Evolutionary conservation across 2,797 vertebrate species (phyloP), one percentile per base, ranked within the genome.

Genomic region (Psittacula derbiana): DNA sequence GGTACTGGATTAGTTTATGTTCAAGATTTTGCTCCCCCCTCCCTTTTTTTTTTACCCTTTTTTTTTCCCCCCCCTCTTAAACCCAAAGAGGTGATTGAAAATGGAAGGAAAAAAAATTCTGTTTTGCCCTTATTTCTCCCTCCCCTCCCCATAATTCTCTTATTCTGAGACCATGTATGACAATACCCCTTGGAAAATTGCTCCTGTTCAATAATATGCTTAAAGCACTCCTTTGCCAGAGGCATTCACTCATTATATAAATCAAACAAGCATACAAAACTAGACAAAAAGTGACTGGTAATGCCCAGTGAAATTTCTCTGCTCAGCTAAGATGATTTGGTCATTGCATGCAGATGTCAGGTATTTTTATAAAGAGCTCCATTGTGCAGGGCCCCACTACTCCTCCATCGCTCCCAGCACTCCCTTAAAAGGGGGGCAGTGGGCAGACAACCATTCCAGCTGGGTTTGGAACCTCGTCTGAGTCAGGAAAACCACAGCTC

Each of bases 401-500:
- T 97, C 96, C 97, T 97, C 97, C 96, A 92, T 96, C 16, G 96
- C 98, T 98, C 97, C 96, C 95, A 97, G 97, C 96, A 94, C 96
- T 98, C 98, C 97, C 96, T 86, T 55, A 91, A 96, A 96, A 96
- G 96, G 95, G 93, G 96, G 81, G 86, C 0, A 25, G 90, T 91
- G 92, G 95, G 95, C 92, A 92, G 93, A 98, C 97, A 98, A 98
- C 98, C 98, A 98, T 99, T 99, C 99, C 99, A 99, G 98, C 99
- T 99, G 98, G 98, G 98, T 98, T 98, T 99, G 99, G 99, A 99
- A 99, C 98, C 98, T 98, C 53, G 98, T 98, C 97, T 99, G 98
- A 99, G 98, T 99, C 99, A 99, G 99, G 99, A 99, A 99, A 99
- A 99, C 99, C 99, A 98, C 99, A 99, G 98, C 98, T 99, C 99